A percentile compares a stretch with the other conserved stretches of the same genome.
Conservation (phyloP, 2,113 vertebrate genomes). For the Bos taurus region ARS-UCD2.0 NC_037331.1:89387501-89388000, state of each 20-base stretch:
- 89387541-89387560: slow-evolving; percentile 40
- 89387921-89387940: slow-evolving; percentile 64
- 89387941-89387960: slow-evolving; percentile 28
- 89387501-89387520: slow-evolving; percentile 66
- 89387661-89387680: not conserved
- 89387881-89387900: slow-evolving; percentile 37
- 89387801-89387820: slow-evolving; percentile 57
- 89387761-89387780: slow-evolving; percentile 6
- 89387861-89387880: slow-evolving; percentile 8
- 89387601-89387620: not conserved
- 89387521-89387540: slow-evolving; percentile 36
- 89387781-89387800: not conserved
- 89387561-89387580: slow-evolving; percentile 67
- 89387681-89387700: not conserved
- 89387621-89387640: not conserved
- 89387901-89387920: slow-evolving; percentile 62
- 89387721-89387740: slow-evolving; percentile 16
- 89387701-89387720: not conserved
- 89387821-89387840: slow-evolving; percentile 60
- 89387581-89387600: not conserved
- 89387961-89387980: slow-evolving; percentile 54
- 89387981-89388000: slow-evolving; percentile 45
- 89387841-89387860: slow-evolving; percentile 57
- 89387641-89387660: not conserved
- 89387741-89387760: not conserved